Evolutionary conservation across 2,888 invertebrate genomes (phyloP), one percentile per base, ranked within the genome.

Genomic region (Patella pellucida): DNA sequence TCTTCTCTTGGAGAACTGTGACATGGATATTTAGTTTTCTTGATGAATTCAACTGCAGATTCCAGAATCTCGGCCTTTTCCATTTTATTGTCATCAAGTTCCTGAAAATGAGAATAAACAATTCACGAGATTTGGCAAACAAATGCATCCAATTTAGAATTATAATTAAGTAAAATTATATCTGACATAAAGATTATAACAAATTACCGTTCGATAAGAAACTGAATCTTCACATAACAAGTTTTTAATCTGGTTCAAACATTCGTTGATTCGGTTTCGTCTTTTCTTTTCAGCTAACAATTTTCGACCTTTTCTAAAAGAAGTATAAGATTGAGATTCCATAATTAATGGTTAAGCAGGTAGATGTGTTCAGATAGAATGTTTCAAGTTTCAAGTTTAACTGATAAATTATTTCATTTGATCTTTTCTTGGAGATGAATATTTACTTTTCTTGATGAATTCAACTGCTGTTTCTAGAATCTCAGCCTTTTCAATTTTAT

Each of bases 261-360:
- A 56, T 56, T 56, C 56, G 19, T 56, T 56, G 1, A 56, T 56
- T 2, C 56, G n/a, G 11, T 56, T 56, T 56, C 56, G 15, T 56
- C 56, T 56, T 56, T 56, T 56, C 56, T 56, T 56, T 16, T 56
- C 56, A 56, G 56, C 56, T 56, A 56, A 56, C 56, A 56, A 56
- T 56, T 56, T 56, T 56, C 56, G 16, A 1, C 56, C 56, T 12
- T 56, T 56, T 56, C 56, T 56, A 56, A 56, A 56, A 56, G n/a
- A n/a, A n/a, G n/a, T 56, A 11, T n/a, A 56, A 16, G n/a, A n/a
- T n/a, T n/a, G n/a, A n/a, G n/a, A n/a, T n/a, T n/a, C n/a, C n/a
- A n/a, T n/a, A n/a, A n/a, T 56, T 31, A 16, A 56, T n/a, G 16
- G 7, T 56, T 14, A 56, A 56, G 2, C 56, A 56, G 56, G 56